Evolutionary conservation across 2,797 vertebrate species (phyloP).

Genomic region (Ambastaia sidthimunki): DNA sequence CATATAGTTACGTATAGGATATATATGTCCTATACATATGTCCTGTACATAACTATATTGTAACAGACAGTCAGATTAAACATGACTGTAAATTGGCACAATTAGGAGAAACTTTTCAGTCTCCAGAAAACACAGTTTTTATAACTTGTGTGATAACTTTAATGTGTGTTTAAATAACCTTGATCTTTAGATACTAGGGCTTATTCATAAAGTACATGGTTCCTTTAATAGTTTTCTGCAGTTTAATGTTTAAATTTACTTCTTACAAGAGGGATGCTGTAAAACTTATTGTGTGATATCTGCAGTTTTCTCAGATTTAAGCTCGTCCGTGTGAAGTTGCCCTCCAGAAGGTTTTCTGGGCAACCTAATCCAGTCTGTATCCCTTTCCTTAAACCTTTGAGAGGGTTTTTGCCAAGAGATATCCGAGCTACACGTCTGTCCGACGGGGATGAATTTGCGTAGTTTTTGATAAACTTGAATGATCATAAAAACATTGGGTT

Average conservation of each 20-base stretch:
- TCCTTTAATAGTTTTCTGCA: not conserved
- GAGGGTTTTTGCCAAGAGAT: constrained; percentile 21
- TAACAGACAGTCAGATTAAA: not conserved
- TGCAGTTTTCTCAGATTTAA: constrained; percentile 22
- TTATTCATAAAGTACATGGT: not conserved
- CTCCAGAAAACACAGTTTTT: too few species aligned
- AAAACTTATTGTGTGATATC: not conserved
- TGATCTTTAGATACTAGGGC: not conserved
- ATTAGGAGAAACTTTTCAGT: not conserved
- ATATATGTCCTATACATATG: too few species aligned
- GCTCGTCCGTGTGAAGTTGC: constrained; percentile 2
- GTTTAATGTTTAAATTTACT: not conserved
- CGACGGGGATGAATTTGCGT: constrained; percentile 16
- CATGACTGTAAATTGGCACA: not conserved
- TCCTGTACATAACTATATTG: too few species aligned
- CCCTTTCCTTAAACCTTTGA: not conserved
- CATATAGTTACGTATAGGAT: too few species aligned
- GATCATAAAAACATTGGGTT: too few species aligned
- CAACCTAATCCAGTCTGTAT: constrained; percentile 32
- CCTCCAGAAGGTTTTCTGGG: constrained; percentile 22
- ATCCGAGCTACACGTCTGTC: not conserved
- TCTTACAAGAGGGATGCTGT: not conserved
- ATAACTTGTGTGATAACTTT: too few species aligned
- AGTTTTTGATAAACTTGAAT: too few species aligned
- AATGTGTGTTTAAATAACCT: not conserved